phyloP scores from a whole-genome alignment of 2,113 vertebrate genomes.

The Antechinus flavipes region DNA sequence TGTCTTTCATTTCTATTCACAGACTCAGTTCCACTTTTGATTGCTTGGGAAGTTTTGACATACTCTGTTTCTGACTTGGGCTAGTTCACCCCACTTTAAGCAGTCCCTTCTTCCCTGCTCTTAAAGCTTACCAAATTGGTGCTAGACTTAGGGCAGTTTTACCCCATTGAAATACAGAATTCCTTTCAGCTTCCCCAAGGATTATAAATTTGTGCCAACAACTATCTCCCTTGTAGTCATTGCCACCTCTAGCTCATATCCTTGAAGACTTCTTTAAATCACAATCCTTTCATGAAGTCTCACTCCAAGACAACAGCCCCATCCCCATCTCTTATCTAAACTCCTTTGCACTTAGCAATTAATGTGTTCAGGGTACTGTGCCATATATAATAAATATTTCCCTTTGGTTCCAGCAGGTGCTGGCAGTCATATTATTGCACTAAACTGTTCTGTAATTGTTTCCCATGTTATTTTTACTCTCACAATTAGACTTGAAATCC shows the following conservation, averaged over 20 bases:
- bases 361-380: neutral
- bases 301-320: neutral
- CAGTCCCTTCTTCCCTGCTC: neutral
- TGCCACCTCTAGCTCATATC: neutral
- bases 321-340: neutral
- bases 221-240: neutral
- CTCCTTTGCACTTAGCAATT: neutral
- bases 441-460: neutral
- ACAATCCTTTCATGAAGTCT: neutral
- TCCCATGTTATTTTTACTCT: neutral
- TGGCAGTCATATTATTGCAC: neutral
- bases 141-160: neutral
- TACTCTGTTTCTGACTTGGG: neutral
- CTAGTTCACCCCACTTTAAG: neutral
- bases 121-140: neutral
- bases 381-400: neutral
- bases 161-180: neutral
- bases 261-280: neutral
- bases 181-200: neutral
- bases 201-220: neutral
- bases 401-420: neutral
- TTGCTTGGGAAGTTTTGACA: neutral
- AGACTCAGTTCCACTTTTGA: neutral
- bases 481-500: neutral
- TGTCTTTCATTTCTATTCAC: neutral